phyloP scores from a whole-genome alignment of 2,797 vertebrate genomes.

The Galaxias olidus region DNA sequence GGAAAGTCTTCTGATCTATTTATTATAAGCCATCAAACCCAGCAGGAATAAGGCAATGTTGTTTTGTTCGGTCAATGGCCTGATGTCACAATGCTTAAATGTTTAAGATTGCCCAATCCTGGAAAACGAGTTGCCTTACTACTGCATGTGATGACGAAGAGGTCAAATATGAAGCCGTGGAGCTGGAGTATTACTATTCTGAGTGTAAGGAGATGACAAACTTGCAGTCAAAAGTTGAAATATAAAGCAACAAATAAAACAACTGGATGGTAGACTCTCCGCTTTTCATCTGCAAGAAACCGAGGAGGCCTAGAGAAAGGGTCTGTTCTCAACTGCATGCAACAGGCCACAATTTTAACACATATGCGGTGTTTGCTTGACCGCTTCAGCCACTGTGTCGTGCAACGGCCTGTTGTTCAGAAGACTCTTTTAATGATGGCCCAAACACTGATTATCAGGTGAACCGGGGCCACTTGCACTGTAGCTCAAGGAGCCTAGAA shows the following conservation, averaged over 20 bases:
- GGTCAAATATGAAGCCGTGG: too few relatives aligned
- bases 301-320: constrained; percentile 86
- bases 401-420: constrained; percentile 89
- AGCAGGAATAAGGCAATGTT: too few relatives aligned
- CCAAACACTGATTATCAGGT: constrained; percentile 93
- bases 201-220: constrained; percentile 89
- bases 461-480: constrained; percentile 85
- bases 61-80: too few relatives aligned
- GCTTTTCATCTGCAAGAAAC: constrained; percentile 79
- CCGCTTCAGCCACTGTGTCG: constrained; percentile 88
- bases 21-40: too few relatives aligned
- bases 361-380: constrained; percentile 88
- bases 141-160: too few relatives aligned
- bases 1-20: too few relatives aligned
- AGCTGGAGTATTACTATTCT: constrained; percentile 75
- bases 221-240: constrained; percentile 91
- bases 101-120: too few relatives aligned
- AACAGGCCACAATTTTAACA: constrained; percentile 84
- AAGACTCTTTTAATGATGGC: constrained; percentile 87
- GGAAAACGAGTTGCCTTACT: too few relatives aligned
- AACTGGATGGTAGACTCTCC: constrained; percentile 86
- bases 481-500: constrained; percentile 72
- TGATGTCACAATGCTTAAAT: too few relatives aligned
- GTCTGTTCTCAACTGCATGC: constrained; percentile 86
- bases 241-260: constrained; percentile 88